A percentile compares a stretch with the other conserved stretches of the same genome.
Evolutionary conservation across 2,888 invertebrate species (phyloP).

Genomic region (Dolichopus griseipennis): DNA sequence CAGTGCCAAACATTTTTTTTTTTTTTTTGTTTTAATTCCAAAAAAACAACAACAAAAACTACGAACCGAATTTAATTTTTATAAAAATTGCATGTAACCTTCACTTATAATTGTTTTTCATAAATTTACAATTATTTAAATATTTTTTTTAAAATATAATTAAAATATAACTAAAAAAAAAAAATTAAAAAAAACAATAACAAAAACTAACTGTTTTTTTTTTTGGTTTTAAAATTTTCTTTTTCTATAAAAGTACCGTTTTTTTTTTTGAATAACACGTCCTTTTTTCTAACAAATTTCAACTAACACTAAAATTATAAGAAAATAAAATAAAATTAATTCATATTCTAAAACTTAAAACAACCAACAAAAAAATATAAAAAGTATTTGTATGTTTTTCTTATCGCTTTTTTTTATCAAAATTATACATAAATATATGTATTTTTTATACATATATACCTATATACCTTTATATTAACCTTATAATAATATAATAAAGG

Average conservation of each 20-base stretch:
- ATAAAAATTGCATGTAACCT: too few species aligned
- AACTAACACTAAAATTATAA: not conserved
- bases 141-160: not conserved
- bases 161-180: not conserved
- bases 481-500: too few species aligned
- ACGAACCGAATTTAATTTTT: too few species aligned
- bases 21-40: too few species aligned
- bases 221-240: not conserved
- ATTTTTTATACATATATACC: too few species aligned
- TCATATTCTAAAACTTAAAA: not conserved
- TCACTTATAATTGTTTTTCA: too few species aligned
- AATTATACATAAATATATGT: too few species aligned
- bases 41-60: too few species aligned
- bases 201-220: too few species aligned
- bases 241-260: not conserved
- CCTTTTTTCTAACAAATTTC: not conserved
- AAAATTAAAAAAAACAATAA: not conserved
- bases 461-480: too few species aligned
- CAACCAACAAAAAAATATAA: not conserved
- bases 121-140: too few species aligned
- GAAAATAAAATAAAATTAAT: not conserved
- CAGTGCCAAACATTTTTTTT: too few species aligned
- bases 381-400: not conserved
- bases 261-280: not conserved
- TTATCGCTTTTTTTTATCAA: not conserved